Evolutionary conservation across 2,113 vertebrate species (phyloP), one percentile per base, ranked within the genome.

Genomic region (Phalacrocorax aristotelis): DNA sequence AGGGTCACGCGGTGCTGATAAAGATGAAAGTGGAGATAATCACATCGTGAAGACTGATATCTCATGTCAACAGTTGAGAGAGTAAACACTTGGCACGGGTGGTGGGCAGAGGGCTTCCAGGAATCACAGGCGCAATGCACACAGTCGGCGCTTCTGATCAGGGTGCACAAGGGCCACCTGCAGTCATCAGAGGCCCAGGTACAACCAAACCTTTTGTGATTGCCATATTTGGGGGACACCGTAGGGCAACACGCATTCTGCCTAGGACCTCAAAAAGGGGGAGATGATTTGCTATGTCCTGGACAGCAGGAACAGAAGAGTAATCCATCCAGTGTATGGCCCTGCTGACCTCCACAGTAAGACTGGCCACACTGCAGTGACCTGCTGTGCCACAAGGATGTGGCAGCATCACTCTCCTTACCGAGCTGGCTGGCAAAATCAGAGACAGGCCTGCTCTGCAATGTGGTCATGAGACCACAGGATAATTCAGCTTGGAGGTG

Each of bases 201-300:
- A 25, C n/a, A 91, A 38, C 42, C 36, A 86, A 34, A 27, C 10
- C 51, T 60, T 32, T 23, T 27, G 42, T 12, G 46, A 27, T 7
- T 38, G 42, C 13, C 8, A 1, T 8, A 36, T 69, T 9, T 80
- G n/a, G 81, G 52, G 30, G 34, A 49, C 34, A 12, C 11, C 0
- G 0, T 1, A 8, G 49, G 36, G 36, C 27, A 77, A 3, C 9
- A 11, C 2, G 1, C 17, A 6, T 10, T 69, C 65, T 57, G 40
- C 46, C 27, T 49, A 6, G 32, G 36, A 82, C 32, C 52, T 69
- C 36, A n/a, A 9, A 64, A 71, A 69, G 11, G 3, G 38, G n/a
- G 32, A 69, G 7, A 26, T 44, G 36, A 34, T 84, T 57, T 81
- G 40, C 51, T 38, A 18, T 10, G 0, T 29, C 20, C 74, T 40